phyloP scores from a whole-genome alignment of 1,140 invertebrate genomes.

The Meloidogyne hapla region DNA sequence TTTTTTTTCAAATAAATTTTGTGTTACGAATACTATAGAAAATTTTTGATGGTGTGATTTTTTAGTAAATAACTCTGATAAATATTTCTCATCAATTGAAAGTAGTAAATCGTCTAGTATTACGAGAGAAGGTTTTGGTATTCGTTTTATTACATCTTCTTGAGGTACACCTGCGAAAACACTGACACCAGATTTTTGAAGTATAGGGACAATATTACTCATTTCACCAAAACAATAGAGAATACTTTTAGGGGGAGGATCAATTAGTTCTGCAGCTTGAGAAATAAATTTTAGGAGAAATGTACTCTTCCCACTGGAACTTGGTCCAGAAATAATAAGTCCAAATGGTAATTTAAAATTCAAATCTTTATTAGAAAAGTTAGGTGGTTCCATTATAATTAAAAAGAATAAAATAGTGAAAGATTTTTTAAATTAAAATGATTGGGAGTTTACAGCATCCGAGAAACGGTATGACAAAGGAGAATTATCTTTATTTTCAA shows the following conservation, averaged over 20 bases:
- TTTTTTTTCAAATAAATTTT: constrained; percentile 22
- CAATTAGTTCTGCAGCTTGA: not conserved
- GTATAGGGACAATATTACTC: not conserved
- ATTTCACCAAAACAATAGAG: constrained; percentile 11
- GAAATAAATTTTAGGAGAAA: too few relatives aligned
- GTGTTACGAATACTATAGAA: constrained; percentile 5
- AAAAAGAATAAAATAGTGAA: not conserved
- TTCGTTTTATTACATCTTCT: constrained; percentile 3
- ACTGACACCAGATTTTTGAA: not conserved
- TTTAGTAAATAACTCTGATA: constrained; percentile 26
- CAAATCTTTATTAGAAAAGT: too few relatives aligned
- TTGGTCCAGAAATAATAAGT: not conserved
- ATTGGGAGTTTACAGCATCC: not conserved
- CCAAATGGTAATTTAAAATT: not conserved
- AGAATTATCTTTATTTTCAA: not conserved
- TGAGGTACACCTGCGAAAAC: constrained; percentile 7
- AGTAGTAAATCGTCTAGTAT: constrained; percentile 30
- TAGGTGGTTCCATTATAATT: not conserved
- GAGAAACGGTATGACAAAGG: not conserved
- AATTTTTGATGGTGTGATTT: constrained; percentile 28
- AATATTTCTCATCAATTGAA: constrained; percentile 21
- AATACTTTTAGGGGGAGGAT: not conserved
- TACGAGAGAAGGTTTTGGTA: constrained; percentile 4
- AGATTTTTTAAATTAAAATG: not conserved
- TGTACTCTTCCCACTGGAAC: not conserved